These are phyloP conservation scores for Tipula confusa DNA, from an alignment of 2,888 invertebrate species.

Conservation along the genomic window DNA sequence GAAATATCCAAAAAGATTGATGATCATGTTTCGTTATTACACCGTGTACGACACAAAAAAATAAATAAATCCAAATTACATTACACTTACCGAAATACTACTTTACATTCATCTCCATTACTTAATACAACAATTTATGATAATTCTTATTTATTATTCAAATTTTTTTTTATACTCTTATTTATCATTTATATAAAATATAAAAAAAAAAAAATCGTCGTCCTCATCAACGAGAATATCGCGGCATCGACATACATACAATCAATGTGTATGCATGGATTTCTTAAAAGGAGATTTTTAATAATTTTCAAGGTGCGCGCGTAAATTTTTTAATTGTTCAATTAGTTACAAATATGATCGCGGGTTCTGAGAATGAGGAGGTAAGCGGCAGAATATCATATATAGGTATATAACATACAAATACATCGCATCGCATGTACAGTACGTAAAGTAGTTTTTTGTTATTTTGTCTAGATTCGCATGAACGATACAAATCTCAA, in stretches of 20 bases:
- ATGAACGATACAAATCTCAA: neutral
- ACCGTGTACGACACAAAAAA: neutral
- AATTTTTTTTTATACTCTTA: neutral
- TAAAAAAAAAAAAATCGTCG: neutral
- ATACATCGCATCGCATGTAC: no score
- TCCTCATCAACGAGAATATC: conserved; percentile 8
- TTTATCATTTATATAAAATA: neutral
- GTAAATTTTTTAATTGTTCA: neutral
- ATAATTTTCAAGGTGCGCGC: neutral
- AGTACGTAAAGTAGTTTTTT: neutral
- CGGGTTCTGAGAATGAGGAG: neutral
- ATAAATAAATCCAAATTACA: neutral
- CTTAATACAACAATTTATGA: conserved; percentile 20
- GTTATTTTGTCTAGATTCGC: neutral
- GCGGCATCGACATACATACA: neutral
- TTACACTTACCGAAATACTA: conserved; percentile 25
- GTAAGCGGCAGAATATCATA: neutral
- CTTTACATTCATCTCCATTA: conserved; percentile 25
- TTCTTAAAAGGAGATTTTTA: neutral
- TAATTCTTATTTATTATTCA: conserved; percentile 25
- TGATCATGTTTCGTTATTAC: conserved; percentile 25
- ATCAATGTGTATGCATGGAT: neutral
- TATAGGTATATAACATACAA: neutral
- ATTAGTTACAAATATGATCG: neutral
- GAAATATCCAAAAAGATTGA: conserved; percentile 3